Evolutionary conservation across 2,797 vertebrate genomes (phyloP).

Genomic region (Stomatorhinus walkeri): DNA sequence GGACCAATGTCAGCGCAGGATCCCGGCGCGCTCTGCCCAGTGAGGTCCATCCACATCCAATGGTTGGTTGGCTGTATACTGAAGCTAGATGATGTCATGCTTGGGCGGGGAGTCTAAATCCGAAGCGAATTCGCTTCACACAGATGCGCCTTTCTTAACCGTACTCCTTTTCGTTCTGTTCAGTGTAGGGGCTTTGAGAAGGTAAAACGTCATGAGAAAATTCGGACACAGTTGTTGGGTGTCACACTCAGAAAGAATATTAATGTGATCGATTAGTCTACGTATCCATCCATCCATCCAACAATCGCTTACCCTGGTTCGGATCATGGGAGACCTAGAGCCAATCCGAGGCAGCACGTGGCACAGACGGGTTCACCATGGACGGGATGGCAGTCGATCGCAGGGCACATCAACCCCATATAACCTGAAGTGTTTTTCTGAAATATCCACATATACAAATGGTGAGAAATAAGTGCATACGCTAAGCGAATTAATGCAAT

Average conservation of each 20-base stretch:
- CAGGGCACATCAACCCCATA: not conserved
- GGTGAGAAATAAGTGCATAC: not conserved
- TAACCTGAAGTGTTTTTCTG: not conserved
- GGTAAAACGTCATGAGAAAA: not conserved
- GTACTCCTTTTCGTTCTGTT: not conserved
- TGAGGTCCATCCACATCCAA: not conserved
- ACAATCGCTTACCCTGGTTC: not conserved
- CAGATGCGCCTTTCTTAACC: not conserved
- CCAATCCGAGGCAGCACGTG: not conserved
- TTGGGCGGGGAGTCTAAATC: slow-evolving; percentile 43
- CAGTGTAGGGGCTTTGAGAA: not conserved
- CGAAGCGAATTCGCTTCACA: not conserved
- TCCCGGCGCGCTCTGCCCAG: not conserved
- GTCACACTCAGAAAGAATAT: not conserved
- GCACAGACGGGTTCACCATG: not conserved
- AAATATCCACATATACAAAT: not conserved
- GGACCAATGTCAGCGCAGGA: slow-evolving; percentile 45
- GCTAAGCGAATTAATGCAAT: not conserved
- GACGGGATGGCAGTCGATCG: not conserved
- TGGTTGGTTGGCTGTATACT: slow-evolving; percentile 42
- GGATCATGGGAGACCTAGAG: not conserved
- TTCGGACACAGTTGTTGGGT: not conserved
- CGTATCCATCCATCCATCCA: not conserved
- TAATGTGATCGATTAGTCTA: not conserved
- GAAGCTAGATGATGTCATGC: slow-evolving; percentile 48